A percentile compares a stretch with the other conserved stretches of the same genome.
These are phyloP conservation scores for Antrozous pallidus DNA, from an alignment of 2,797 vertebrate species.

Conservation along the genomic window DNA sequence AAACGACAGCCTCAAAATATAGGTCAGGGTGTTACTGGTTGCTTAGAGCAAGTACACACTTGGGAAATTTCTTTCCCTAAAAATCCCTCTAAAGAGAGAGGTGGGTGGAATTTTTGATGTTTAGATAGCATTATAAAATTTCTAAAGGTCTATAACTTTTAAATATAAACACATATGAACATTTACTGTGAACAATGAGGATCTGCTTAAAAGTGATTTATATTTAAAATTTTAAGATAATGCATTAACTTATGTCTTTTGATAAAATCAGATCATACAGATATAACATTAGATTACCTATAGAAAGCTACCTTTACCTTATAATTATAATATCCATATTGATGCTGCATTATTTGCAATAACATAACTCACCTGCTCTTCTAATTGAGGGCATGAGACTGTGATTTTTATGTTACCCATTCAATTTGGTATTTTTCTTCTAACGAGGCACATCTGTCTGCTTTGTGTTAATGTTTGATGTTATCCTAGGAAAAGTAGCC, in stretches of 20 bases:
- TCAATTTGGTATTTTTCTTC: slow-evolving; percentile 15
- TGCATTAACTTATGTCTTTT: slow-evolving; percentile 1
- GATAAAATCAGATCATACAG: not conserved
- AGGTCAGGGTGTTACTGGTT: slow-evolving; percentile 55
- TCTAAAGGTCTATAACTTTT: not conserved
- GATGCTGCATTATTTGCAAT: not conserved
- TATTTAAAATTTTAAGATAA: slow-evolving; percentile 3
- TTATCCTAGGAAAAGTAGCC: not conserved
- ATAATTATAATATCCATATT: not conserved
- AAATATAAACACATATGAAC: not conserved
- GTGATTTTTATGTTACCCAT: not conserved
- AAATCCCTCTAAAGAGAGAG: not conserved
- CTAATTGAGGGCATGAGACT: not conserved
- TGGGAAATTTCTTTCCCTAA: slow-evolving; percentile 6
- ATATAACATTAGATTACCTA: not conserved
- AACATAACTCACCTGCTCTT: not conserved
- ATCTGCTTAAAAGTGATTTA: not conserved
- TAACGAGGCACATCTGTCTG: not conserved
- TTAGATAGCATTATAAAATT: not conserved
- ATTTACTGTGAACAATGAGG: not conserved
- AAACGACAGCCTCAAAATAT: slow-evolving; percentile 56
- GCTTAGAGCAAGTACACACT: slow-evolving; percentile 5
- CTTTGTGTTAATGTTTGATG: not conserved
- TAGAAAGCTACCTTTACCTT: not conserved
- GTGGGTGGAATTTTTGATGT: not conserved